These are phyloP conservation scores for Himantopus leucocephalus DNA, from an alignment of 2,113 vertebrate species.

Conservation along the genomic window DNA sequence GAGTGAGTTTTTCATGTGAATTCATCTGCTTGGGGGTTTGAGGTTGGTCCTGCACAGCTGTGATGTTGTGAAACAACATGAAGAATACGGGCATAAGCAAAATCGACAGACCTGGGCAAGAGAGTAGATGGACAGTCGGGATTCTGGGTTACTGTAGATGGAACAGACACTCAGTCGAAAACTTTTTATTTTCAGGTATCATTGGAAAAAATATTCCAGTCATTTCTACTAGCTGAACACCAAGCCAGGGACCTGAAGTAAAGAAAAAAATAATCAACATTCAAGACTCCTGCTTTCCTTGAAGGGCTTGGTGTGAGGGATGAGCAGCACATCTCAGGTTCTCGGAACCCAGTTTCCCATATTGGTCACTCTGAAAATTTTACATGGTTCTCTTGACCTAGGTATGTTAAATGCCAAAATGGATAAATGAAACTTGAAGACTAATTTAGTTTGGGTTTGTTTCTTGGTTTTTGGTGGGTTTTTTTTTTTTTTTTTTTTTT, in stretches of 20 bases:
- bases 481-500: not conserved
- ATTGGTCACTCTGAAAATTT: not conserved
- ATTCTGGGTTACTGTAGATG: not conserved
- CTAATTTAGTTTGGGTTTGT: not conserved
- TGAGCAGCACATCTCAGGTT: rapidly evolving
- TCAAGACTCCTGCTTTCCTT: not conserved
- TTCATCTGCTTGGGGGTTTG: not conserved
- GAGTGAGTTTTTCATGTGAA: not conserved
- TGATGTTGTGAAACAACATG: not conserved
- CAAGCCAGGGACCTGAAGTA: not conserved
- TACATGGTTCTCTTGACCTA: not conserved
- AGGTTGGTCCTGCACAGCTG: not conserved
- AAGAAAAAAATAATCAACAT: not conserved
- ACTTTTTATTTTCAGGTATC: not conserved
- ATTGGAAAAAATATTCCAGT: not conserved
- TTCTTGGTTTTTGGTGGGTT: not conserved
- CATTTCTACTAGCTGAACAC: not conserved
- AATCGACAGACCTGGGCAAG: not conserved
- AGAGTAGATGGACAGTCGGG: not conserved
- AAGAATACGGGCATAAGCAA: not conserved
- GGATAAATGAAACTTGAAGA: not conserved
- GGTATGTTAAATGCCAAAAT: not conserved
- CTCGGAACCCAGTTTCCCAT: not conserved
- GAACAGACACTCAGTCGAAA: not conserved
- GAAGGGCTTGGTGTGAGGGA: not conserved